Evolutionary conservation across 2,888 invertebrate species (phyloP).

Genomic region (Papilio elwesi): DNA sequence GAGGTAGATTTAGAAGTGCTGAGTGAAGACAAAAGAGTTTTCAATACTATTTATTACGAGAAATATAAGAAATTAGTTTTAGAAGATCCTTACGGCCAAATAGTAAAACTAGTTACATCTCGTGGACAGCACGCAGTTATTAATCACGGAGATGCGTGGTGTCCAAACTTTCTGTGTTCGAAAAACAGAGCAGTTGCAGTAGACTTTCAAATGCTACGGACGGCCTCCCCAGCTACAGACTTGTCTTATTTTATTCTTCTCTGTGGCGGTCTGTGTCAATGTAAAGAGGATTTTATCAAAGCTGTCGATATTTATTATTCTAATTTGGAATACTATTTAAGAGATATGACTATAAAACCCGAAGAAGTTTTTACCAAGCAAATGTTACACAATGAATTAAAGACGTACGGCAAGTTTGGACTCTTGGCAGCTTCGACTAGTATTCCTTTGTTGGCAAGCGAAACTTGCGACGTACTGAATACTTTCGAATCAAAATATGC

Average conservation of each 20-base stretch:
- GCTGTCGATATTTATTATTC: constrained; percentile 57
- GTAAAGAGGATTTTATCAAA: constrained; percentile 55
- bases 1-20: constrained; percentile 55
- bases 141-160: constrained; percentile 67
- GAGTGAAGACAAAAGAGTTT: constrained; percentile 52
- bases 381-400: constrained; percentile 56
- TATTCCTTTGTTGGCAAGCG: constrained; percentile 56
- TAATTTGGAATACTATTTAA: constrained; percentile 54
- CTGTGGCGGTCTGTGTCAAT: constrained; percentile 50
- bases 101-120: constrained; percentile 49
- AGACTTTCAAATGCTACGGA: constrained; percentile 63
- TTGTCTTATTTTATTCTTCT: constrained; percentile 52
- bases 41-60: constrained; percentile 56
- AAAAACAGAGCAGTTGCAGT: constrained; percentile 54
- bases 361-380: constrained; percentile 52
- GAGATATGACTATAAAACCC: constrained; percentile 57
- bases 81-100: constrained; percentile 55
- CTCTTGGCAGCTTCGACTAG: constrained; percentile 55
- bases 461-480: constrained; percentile 55
- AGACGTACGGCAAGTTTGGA: constrained; percentile 59
- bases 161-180: constrained; percentile 59
- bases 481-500: constrained; percentile 48
- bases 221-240: constrained; percentile 59
- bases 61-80: constrained; percentile 54
- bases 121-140: constrained; percentile 54